These are phyloP conservation scores for Spisula subtruncata DNA, from an alignment of 2,888 invertebrate genomes.

Conservation along the genomic window DNA sequence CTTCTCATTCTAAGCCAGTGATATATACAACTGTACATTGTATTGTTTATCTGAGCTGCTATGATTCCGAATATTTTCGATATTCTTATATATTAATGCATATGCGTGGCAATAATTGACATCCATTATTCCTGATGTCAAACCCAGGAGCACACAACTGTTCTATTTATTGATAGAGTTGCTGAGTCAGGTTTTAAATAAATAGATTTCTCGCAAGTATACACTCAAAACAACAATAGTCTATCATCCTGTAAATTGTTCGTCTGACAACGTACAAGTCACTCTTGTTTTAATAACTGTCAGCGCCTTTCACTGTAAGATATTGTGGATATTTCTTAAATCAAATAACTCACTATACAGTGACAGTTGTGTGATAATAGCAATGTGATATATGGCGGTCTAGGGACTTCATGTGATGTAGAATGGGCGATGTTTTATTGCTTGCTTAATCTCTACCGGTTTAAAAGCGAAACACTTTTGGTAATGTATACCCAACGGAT, in stretches of 20 bases:
- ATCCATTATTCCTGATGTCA: neutral
- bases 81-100: neutral
- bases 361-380: constrained; percentile 44
- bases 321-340: constrained; percentile 34
- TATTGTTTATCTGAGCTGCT: too few species aligned
- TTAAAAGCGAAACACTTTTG: constrained; percentile 3
- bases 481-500: neutral
- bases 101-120: neutral
- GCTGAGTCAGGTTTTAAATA: constrained; percentile 1
- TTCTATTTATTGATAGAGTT: neutral
- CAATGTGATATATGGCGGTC: constrained; percentile 33
- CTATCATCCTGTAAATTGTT: neutral
- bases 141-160: neutral
- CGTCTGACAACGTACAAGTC: neutral
- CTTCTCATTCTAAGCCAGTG: too few species aligned
- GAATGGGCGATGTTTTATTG: constrained; percentile 18
- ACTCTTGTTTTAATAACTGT: constrained; percentile 47
- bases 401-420: constrained; percentile 6
- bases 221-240: neutral
- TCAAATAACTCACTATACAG: constrained; percentile 43
- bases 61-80: neutral
- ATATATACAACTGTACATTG: too few species aligned
- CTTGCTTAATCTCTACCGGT: constrained; percentile 15
- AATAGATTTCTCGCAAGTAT: constrained; percentile 1
- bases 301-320: constrained; percentile 30